Evolutionary conservation across 2,888 invertebrate species (phyloP).

Genomic region (Hyles lineata): DNA sequence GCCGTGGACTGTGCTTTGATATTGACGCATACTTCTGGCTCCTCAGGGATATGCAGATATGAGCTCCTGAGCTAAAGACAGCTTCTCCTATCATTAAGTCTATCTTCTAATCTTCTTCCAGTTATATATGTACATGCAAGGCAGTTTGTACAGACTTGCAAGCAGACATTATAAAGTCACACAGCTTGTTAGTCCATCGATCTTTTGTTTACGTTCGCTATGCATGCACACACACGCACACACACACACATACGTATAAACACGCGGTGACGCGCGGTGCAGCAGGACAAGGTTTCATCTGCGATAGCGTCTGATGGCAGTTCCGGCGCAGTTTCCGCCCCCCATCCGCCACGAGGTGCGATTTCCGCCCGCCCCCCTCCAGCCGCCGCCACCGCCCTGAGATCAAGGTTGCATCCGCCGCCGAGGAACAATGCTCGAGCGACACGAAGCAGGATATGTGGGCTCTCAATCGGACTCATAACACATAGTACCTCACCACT

Average conservation of each 20-base stretch:
- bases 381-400: background rate
- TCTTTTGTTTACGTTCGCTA: background rate
- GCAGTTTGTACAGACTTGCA: background rate
- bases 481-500: background rate
- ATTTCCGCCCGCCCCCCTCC: background rate
- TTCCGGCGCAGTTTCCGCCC: slow-evolving; percentile 1
- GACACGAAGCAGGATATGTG: background rate
- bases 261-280: background rate
- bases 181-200: background rate
- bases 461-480: background rate
- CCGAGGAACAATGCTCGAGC: background rate
- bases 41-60: too few species aligned
- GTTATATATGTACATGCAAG: too few species aligned
- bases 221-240: background rate
- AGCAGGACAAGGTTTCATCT: background rate
- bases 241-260: background rate
- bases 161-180: background rate
- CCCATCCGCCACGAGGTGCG: background rate
- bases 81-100: too few species aligned
- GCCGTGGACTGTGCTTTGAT: too few species aligned
- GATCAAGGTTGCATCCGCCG: slow-evolving; percentile 19
- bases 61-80: too few species aligned
- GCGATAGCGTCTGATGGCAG: slow-evolving; percentile 6
- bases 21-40: too few species aligned
- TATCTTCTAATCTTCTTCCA: too few species aligned